These are phyloP conservation scores for Synaphobranchus kaupii DNA, from an alignment of 2,797 vertebrate species.

Conservation along the genomic window DNA sequence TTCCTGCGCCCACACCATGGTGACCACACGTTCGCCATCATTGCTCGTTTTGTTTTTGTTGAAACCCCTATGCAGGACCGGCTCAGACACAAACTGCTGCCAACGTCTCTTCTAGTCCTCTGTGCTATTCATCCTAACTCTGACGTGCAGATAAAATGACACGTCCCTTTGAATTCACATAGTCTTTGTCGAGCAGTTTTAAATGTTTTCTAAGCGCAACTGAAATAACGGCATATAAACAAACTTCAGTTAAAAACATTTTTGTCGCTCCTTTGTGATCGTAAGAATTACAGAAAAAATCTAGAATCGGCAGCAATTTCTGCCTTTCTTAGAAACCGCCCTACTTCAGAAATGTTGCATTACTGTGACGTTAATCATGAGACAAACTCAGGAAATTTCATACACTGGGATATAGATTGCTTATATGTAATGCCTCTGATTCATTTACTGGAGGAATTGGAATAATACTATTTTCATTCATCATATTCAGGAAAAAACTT, in stretches of 20 bases:
- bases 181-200: neutral
- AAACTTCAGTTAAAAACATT: neutral
- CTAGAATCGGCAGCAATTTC: neutral
- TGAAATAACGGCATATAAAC: neutral
- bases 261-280: neutral
- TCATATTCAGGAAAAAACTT: neutral
- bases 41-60: neutral
- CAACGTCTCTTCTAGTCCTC: conserved; percentile 39
- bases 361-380: neutral
- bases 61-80: neutral
- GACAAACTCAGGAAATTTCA: neutral
- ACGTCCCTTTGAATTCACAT: neutral
- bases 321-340: neutral
- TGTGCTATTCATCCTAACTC: conserved; percentile 39
- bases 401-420: neutral
- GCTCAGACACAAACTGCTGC: conserved; percentile 9
- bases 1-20: conserved; percentile 65
- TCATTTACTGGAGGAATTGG: neutral
- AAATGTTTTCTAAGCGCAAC: neutral
- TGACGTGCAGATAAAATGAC: conserved; percentile 37
- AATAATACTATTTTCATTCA: neutral
- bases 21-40: conserved; percentile 60
- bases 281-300: neutral
- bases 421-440: neutral
- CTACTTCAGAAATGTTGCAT: neutral